These are phyloP conservation scores for Noctua janthina DNA, from an alignment of 2,888 invertebrate genomes.

Conservation along the genomic window DNA sequence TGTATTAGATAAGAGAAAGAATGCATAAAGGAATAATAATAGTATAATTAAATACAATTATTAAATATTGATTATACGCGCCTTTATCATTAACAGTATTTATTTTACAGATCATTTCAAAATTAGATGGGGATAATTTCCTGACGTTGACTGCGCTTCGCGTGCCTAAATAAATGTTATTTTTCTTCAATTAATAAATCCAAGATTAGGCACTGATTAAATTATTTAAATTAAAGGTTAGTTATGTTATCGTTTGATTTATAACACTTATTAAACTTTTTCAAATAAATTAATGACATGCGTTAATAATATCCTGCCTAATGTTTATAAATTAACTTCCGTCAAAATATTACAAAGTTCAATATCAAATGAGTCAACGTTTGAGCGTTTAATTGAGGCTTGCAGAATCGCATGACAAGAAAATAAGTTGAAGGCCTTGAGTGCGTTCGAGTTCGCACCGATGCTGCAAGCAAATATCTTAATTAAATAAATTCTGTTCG, in stretches of 20 bases:
- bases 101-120: neutral
- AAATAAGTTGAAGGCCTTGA: slow-evolving; percentile 69
- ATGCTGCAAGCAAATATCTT: slow-evolving; percentile 72
- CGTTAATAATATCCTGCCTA: slow-evolving; percentile 23
- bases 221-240: neutral
- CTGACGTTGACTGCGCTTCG: neutral
- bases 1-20: too few species aligned
- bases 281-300: slow-evolving; percentile 13
- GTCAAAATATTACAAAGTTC: slow-evolving; percentile 39
- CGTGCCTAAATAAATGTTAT: neutral
- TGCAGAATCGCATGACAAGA: slow-evolving; percentile 26
- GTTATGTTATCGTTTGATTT: neutral
- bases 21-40: neutral
- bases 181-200: neutral
- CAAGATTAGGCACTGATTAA: neutral
- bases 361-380: slow-evolving; percentile 37
- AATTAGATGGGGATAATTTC: neutral
- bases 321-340: slow-evolving; percentile 29
- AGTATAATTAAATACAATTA: neutral
- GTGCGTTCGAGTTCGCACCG: slow-evolving; percentile 67
- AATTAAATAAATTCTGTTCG: slow-evolving; percentile 74
- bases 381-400: slow-evolving; percentile 32
- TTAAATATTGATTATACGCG: neutral
- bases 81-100: neutral
- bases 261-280: neutral